A percentile compares a stretch with the other conserved stretches of the same genome.
These are phyloP conservation scores for Pristionchus fissidentatus DNA, from an alignment of 2,888 invertebrate genomes.

Conservation along the genomic window DNA sequence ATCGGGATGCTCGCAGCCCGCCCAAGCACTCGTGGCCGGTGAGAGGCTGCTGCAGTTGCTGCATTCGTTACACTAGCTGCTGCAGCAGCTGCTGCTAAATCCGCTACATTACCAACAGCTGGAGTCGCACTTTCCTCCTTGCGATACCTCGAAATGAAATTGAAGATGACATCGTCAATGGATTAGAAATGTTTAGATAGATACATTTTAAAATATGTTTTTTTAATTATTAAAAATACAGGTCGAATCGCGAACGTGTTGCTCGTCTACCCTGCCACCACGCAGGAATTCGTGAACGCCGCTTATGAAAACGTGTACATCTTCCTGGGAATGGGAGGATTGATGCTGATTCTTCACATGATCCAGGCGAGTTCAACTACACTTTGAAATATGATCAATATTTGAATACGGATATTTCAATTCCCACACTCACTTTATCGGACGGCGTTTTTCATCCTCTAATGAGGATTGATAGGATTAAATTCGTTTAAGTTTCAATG, in stretches of 20 bases:
- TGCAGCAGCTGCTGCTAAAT: too few species aligned
- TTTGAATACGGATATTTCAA: too few species aligned
- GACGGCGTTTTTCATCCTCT: neutral
- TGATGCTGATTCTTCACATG: conserved; percentile 63
- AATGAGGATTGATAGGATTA: neutral
- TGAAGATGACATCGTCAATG: too few species aligned
- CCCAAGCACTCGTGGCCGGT: conserved; percentile 61
- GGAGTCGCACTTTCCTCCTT: too few species aligned
- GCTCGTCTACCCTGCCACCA: conserved; percentile 56
- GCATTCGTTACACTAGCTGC: too few species aligned
- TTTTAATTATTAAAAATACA: neutral
- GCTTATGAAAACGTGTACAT: conserved; percentile 70
- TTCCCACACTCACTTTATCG: neutral
- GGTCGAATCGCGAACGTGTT: conserved; percentile 68
- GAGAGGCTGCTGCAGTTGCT: neutral
- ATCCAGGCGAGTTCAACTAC: conserved; percentile 56
- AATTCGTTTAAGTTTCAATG: neutral
- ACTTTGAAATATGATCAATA: too few species aligned
- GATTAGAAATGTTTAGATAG: too few species aligned
- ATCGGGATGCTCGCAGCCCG: conserved; percentile 64
- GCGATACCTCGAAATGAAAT: too few species aligned
- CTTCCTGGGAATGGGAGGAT: conserved; percentile 66
- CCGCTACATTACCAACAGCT: too few species aligned
- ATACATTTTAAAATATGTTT: too few species aligned
- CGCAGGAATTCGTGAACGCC: conserved; percentile 59